These are phyloP conservation scores for Ecdyonurus torrentis DNA, from an alignment of 2,888 invertebrate species.

Conservation along the genomic window DNA sequence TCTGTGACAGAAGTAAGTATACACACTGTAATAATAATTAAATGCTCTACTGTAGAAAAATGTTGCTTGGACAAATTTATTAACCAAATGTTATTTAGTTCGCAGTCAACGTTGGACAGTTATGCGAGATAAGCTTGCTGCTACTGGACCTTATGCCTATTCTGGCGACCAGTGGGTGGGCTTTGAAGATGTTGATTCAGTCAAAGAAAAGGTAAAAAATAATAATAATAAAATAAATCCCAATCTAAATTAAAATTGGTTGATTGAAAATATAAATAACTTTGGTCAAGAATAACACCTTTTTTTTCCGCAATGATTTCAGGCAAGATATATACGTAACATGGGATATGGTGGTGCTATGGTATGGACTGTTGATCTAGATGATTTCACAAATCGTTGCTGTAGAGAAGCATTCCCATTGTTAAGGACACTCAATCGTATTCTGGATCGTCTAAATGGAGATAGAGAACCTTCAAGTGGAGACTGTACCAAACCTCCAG, in stretches of 20 bases:
- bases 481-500: slow-evolving; percentile 52
- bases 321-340: slow-evolving; percentile 54
- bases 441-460: slow-evolving; percentile 35
- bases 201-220: slow-evolving; percentile 33
- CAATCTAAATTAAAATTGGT: neutral
- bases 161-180: slow-evolving; percentile 76
- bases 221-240: neutral
- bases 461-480: slow-evolving; percentile 20
- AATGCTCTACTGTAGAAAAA: neutral
- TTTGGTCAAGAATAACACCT: neutral
- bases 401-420: slow-evolving; percentile 65
- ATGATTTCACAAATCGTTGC: slow-evolving; percentile 73
- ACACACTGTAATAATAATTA: neutral
- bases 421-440: slow-evolving; percentile 57
- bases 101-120: slow-evolving; percentile 49
- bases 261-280: neutral
- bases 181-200: slow-evolving; percentile 64
- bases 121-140: slow-evolving; percentile 33
- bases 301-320: slow-evolving; percentile 11
- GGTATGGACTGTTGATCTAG: slow-evolving; percentile 77
- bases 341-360: slow-evolving; percentile 65
- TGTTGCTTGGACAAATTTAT: neutral
- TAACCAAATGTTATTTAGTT: slow-evolving; percentile 29
- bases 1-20: slow-evolving; percentile 39
- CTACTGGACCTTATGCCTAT: slow-evolving; percentile 61